Conservation (phyloP, 2,113 vertebrate genomes). For the Clarias gariepinus region DNA sequence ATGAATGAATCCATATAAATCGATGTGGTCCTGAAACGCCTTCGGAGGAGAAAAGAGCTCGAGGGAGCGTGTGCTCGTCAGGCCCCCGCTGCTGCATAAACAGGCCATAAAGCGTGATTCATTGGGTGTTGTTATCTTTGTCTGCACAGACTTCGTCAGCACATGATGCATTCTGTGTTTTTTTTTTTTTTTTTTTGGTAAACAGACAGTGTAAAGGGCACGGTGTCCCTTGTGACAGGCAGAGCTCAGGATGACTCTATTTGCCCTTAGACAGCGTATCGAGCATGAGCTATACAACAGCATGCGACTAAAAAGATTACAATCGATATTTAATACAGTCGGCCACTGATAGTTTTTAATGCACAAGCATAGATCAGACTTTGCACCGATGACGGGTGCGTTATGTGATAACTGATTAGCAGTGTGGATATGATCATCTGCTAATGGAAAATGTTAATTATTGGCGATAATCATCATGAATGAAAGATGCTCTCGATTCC, state of each 20-base stretch:
- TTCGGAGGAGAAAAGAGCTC: neutral
- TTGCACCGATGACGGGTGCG: neutral
- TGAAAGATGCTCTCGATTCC: neutral
- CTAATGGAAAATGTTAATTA: neutral
- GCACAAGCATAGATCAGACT: neutral
- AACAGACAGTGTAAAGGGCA: conserved; percentile 60
- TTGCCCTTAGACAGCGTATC: conserved; percentile 26
- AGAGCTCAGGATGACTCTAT: conserved; percentile 43
- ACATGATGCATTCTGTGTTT: conserved; percentile 47
- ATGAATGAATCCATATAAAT: conserved; percentile 38
- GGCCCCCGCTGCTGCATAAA: conserved; percentile 28
- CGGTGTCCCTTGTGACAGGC: conserved; percentile 39
- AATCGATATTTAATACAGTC: conserved; percentile 47
- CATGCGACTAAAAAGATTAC: conserved; percentile 34
- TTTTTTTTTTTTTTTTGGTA: conserved; percentile 50
- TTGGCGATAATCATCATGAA: neutral
- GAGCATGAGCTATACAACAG: neutral
- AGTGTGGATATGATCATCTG: neutral
- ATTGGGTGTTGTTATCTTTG: conserved; percentile 49
- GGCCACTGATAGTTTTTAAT: neutral
- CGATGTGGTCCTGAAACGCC: neutral
- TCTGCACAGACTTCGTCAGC: conserved; percentile 51
- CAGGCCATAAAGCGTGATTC: conserved; percentile 36
- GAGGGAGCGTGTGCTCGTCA: neutral
- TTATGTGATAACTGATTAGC: neutral